Evolutionary conservation across 2,888 invertebrate genomes (phyloP).

Genomic region (Archaeoteleia sp.): DNA sequence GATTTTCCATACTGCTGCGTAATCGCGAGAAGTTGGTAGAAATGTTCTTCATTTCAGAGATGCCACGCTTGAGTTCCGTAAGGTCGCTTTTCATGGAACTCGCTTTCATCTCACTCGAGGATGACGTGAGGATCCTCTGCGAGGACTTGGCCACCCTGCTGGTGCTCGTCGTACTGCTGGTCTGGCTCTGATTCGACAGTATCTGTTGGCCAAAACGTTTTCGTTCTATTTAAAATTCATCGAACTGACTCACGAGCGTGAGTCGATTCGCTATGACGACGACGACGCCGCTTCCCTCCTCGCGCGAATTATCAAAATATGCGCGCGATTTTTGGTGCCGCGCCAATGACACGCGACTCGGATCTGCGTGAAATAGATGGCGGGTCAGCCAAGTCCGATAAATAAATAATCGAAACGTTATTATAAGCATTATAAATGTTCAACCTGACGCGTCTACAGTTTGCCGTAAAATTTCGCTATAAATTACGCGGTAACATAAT

Average conservation of each 20-base stretch:
- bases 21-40: constrained; percentile 77
- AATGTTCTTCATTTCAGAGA: constrained; percentile 90
- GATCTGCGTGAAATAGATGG: neutral
- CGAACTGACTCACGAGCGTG: constrained; percentile 54
- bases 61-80: constrained; percentile 86
- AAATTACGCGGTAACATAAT: too few relatives aligned
- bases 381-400: neutral
- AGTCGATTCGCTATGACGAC: constrained; percentile 40
- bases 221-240: constrained; percentile 68
- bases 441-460: too few relatives aligned
- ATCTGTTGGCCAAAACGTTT: constrained; percentile 67
- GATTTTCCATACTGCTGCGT: constrained; percentile 86
- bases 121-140: constrained; percentile 77
- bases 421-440: constrained; percentile 5
- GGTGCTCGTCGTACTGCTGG: constrained; percentile 79
- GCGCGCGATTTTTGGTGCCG: constrained; percentile 36
- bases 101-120: constrained; percentile 84
- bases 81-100: constrained; percentile 88
- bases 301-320: constrained; percentile 38
- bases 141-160: constrained; percentile 76
- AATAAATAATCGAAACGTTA: constrained; percentile 22
- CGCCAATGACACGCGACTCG: constrained; percentile 42
- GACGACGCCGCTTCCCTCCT: constrained; percentile 11
- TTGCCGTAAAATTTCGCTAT: too few relatives aligned
- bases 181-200: constrained; percentile 73